phyloP scores from a whole-genome alignment of 2,888 invertebrate genomes.

The Apotomis betuletana region DNA sequence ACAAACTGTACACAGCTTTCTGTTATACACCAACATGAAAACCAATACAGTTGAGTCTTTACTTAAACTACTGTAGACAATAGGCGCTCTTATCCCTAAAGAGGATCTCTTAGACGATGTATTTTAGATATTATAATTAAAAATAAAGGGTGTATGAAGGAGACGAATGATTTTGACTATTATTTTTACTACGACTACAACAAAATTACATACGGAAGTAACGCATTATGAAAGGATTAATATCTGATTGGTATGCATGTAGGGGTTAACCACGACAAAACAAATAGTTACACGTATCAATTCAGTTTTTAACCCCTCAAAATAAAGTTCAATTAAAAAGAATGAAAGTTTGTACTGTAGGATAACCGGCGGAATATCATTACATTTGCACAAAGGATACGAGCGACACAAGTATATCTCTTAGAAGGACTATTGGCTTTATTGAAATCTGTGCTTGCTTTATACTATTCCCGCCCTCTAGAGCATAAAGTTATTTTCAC shows the following conservation, averaged over 20 bases:
- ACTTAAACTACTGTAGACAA: too few species aligned
- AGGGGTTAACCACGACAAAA: background rate
- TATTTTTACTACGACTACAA: background rate
- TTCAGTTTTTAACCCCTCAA: background rate
- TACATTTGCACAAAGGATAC: conserved; percentile 72
- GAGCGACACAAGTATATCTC: conserved; percentile 70
- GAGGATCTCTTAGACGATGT: too few species aligned
- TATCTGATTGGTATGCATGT: conserved; percentile 2
- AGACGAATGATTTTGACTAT: too few species aligned
- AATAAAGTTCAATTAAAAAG: conserved; percentile 10
- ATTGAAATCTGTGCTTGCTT: conserved; percentile 75
- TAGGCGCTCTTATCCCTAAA: too few species aligned
- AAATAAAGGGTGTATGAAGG: too few species aligned
- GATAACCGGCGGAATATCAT: conserved; percentile 58
- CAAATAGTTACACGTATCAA: conserved; percentile 10
- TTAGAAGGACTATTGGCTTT: conserved; percentile 74
- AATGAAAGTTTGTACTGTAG: conserved; percentile 19
- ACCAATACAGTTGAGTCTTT: too few species aligned
- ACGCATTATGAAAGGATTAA: background rate
- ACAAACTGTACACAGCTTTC: too few species aligned
- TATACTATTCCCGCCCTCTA: conserved; percentile 73
- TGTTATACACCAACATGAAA: too few species aligned
- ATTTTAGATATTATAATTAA: too few species aligned
- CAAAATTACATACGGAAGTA: background rate
- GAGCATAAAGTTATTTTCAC: conserved; percentile 82